Conservation (phyloP, 2,113 vertebrate species). For the Copsychus sechellarum region DNA sequence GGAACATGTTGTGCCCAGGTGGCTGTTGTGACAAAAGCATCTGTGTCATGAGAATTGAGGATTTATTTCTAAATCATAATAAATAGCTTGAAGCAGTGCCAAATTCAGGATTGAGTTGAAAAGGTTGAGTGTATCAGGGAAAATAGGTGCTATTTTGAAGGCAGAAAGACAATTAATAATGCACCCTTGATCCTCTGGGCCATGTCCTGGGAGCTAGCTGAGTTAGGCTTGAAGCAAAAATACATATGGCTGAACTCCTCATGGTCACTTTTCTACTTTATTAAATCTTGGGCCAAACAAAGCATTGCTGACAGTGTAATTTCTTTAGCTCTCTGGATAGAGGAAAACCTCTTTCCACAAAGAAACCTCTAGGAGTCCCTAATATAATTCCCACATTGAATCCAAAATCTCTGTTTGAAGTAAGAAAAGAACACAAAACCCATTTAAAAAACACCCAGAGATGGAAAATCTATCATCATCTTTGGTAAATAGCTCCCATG, state of each 20-base stretch:
- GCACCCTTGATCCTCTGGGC: neutral
- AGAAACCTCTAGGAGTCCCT: neutral
- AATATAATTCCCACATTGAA: neutral
- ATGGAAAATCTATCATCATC: neutral
- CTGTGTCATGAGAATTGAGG: neutral
- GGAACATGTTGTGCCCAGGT: neutral
- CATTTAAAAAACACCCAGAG: neutral
- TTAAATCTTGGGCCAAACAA: neutral
- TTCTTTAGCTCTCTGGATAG: neutral
- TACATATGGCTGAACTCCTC: neutral
- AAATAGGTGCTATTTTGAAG: neutral
- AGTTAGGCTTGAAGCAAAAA: neutral
- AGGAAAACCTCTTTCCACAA: neutral
- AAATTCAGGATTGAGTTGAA: neutral
- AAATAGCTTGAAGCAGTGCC: neutral
- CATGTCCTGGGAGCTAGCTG: neutral
- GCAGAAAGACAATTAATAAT: neutral
- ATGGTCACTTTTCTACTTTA: neutral
- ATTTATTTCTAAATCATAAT: slow-evolving; percentile 38
- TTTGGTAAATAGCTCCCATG: neutral
- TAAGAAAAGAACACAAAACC: neutral
- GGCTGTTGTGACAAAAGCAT: slow-evolving; percentile 10
- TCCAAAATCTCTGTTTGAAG: neutral
- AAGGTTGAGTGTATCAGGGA: neutral
- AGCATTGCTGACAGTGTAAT: neutral